A percentile compares a stretch with the other conserved stretches of the same genome.
These are phyloP conservation scores for Cromileptes altivelis DNA, from an alignment of 2,113 vertebrate species.

Conservation along the genomic window DNA sequence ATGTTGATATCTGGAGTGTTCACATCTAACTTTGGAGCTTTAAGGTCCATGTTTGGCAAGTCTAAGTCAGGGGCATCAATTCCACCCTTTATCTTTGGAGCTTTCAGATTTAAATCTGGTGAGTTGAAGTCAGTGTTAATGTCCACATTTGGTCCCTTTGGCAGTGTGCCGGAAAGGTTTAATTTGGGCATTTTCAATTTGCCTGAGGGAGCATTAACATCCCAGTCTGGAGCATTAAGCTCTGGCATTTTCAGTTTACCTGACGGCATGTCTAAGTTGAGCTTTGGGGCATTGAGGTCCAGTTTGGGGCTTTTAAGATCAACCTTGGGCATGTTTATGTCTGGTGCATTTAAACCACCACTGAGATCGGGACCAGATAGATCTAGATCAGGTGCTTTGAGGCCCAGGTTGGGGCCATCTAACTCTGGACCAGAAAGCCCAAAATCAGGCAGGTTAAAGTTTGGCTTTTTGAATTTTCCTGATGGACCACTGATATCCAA, in stretches of 20 bases:
- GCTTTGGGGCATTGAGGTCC: constrained; percentile 23
- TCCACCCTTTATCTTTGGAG: constrained; percentile 68
- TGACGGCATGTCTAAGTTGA: constrained; percentile 33
- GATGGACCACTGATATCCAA: constrained; percentile 44
- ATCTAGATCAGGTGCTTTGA: constrained; percentile 56
- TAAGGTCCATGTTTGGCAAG: constrained; percentile 45
- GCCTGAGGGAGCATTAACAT: constrained; percentile 13
- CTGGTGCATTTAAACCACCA: constrained; percentile 61
- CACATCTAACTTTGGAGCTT: constrained; percentile 60
- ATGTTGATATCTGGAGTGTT: constrained; percentile 65
- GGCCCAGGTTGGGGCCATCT: constrained; percentile 42
- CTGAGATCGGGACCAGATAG: constrained; percentile 52
- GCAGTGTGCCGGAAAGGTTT: not conserved
- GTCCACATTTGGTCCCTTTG: constrained; percentile 14
- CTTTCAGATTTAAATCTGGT: constrained; percentile 47
- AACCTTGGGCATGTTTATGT: constrained; percentile 55
- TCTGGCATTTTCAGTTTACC: constrained; percentile 47
- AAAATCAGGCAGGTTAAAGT: constrained; percentile 31
- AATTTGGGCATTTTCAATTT: constrained; percentile 27
- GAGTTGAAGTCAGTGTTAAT: not conserved
- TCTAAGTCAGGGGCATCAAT: constrained; percentile 55
- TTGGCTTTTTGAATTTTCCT: constrained; percentile 56
- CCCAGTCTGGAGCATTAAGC: constrained; percentile 38
- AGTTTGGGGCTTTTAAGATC: constrained; percentile 55
- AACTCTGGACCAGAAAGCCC: constrained; percentile 50